phyloP scores from a whole-genome alignment of 2,888 invertebrate species.

The Caenorhabditis parvicauda region DNA sequence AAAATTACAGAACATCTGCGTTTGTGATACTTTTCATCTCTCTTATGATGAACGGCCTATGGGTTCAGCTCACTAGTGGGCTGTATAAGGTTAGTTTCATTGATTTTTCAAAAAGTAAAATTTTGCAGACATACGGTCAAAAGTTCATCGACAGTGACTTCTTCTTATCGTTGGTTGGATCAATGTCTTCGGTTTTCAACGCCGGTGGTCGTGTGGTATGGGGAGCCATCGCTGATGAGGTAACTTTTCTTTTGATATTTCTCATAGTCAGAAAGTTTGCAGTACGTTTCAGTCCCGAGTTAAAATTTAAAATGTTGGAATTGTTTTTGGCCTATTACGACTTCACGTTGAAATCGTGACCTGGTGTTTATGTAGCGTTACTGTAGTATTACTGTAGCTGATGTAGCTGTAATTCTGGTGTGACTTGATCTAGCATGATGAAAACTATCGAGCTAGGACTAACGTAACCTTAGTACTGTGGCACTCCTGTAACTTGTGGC shows the following conservation, averaged over 20 bases:
- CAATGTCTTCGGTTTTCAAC: constrained; percentile 54
- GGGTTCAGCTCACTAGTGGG: constrained; percentile 55
- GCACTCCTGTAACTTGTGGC: too few relatives aligned
- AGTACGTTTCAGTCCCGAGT: too few relatives aligned
- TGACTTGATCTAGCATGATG: too few relatives aligned
- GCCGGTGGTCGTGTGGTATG: constrained; percentile 53
- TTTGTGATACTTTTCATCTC: constrained; percentile 51
- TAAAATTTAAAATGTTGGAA: too few relatives aligned
- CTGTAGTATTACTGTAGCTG: too few relatives aligned
- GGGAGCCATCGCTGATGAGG: constrained; percentile 54
- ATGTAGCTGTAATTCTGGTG: too few relatives aligned
- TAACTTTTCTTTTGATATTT: constrained; percentile 15
- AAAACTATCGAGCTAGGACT: too few relatives aligned
- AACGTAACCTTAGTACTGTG: too few relatives aligned
- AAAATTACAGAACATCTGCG: constrained; percentile 44
- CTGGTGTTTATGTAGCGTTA: too few relatives aligned
- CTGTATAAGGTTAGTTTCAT: constrained; percentile 48
- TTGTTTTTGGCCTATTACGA: too few relatives aligned
- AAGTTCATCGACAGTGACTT: constrained; percentile 56
- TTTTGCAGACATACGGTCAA: constrained; percentile 50
- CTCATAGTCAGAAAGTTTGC: too few relatives aligned
- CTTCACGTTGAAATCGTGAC: too few relatives aligned
- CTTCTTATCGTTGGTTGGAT: constrained; percentile 56
- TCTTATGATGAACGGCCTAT: constrained; percentile 49
- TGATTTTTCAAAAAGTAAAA: background rate